Evolutionary conservation across 2,888 invertebrate species (phyloP).

Genomic region (Drosophila maculinotata): DNA sequence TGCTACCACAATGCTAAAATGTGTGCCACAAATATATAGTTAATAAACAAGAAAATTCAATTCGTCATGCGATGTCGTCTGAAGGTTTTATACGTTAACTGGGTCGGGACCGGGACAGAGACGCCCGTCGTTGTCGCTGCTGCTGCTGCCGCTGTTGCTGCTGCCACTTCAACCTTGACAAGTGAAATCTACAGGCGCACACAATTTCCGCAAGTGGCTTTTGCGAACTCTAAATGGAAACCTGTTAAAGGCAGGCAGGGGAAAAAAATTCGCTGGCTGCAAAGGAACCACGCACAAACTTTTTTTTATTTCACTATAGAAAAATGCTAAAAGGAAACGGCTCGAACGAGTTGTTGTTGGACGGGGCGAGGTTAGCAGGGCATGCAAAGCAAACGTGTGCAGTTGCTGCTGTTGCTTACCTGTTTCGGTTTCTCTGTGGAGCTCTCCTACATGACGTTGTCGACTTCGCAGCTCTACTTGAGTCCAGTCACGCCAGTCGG

Average conservation of each 20-base stretch:
- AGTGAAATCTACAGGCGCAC: conserved; percentile 75
- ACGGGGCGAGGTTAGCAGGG: too few species aligned
- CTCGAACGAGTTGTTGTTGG: conserved; percentile 24
- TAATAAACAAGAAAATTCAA: conserved; percentile 33
- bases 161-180: conserved; percentile 69
- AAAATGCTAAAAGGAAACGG: conserved; percentile 57
- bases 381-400: conserved; percentile 33
- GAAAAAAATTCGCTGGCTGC: conserved; percentile 19
- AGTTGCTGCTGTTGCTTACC: conserved; percentile 41
- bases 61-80: conserved; percentile 44
- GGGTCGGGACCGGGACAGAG: conserved; percentile 45
- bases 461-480: conserved; percentile 23
- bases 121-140: conserved; percentile 15
- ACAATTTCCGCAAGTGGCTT: conserved; percentile 79
- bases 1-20: conserved; percentile 8
- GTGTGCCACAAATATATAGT: conserved; percentile 21
- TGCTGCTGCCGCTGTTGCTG: conserved; percentile 10
- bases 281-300: conserved; percentile 70
- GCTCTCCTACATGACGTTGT: conserved; percentile 29
- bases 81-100: conserved; percentile 37
- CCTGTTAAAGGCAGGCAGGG: conserved; percentile 61
- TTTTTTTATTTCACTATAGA: conserved; percentile 33
- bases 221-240: conserved; percentile 78
- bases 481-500: conserved; percentile 46
- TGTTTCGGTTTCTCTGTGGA: conserved; percentile 10